phyloP scores from a whole-genome alignment of 2,888 invertebrate genomes.

The Alloscopus bannaensis region DNA sequence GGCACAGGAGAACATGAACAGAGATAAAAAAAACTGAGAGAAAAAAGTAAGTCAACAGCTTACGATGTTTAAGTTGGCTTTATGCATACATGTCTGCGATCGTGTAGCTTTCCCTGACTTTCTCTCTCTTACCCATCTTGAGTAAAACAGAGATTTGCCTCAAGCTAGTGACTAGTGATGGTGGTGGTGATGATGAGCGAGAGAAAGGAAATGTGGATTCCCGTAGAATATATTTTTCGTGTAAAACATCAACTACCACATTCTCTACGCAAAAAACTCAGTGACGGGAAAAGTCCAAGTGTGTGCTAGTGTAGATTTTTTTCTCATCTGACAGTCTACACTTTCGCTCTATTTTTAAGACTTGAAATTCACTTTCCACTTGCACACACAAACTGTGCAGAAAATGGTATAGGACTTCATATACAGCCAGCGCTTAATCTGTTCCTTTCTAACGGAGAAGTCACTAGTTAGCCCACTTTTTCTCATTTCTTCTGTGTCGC shows the following conservation, averaged over 20 bases:
- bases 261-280: neutral
- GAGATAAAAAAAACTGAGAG: neutral
- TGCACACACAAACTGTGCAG: too few species aligned
- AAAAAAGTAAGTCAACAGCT: constrained; percentile 16
- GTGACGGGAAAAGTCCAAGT: neutral
- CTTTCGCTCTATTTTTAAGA: neutral
- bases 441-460: constrained; percentile 19
- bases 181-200: constrained; percentile 30
- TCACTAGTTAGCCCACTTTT: constrained; percentile 38
- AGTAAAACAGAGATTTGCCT: constrained; percentile 37
- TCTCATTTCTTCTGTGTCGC: constrained; percentile 34
- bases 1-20: neutral
- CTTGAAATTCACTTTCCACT: too few species aligned
- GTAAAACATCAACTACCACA: constrained; percentile 21
- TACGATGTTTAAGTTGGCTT: neutral
- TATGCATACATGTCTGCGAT: neutral
- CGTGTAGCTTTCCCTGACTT: too few species aligned
- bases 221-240: constrained; percentile 13
- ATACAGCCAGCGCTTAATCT: too few species aligned
- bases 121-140: neutral
- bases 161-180: constrained; percentile 19
- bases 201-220: constrained; percentile 7
- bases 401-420: too few species aligned
- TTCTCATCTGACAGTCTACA: neutral
- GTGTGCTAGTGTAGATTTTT: neutral